These are phyloP conservation scores for Pollenia amentaria DNA, from an alignment of 2,888 invertebrate species.

Conservation along the genomic window DNA sequence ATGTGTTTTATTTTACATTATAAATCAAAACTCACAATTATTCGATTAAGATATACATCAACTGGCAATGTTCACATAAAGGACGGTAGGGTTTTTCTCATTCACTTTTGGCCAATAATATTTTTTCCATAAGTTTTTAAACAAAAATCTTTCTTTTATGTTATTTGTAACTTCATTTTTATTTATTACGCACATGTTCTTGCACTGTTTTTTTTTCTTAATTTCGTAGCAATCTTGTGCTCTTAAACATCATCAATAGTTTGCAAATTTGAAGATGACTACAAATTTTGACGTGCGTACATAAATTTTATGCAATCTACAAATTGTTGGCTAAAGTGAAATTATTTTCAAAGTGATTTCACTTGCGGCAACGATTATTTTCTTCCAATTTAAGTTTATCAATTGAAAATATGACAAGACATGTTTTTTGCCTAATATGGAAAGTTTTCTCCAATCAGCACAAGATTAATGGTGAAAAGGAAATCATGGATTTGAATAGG, in stretches of 20 bases:
- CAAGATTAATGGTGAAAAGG: neutral
- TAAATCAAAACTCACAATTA: no score
- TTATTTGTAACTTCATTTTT: slow-evolving; percentile 46
- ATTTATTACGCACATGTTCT: slow-evolving; percentile 50
- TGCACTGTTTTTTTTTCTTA: slow-evolving; percentile 2
- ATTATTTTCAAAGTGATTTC: slow-evolving; percentile 32
- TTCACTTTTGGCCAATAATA: neutral
- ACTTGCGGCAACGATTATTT: slow-evolving; percentile 15
- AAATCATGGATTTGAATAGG: neutral
- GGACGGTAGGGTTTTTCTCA: neutral
- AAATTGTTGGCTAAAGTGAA: slow-evolving; percentile 53
- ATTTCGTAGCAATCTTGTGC: neutral
- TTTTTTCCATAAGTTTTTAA: neutral
- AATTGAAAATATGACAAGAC: slow-evolving; percentile 22
- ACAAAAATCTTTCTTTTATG: no score
- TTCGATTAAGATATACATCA: no score
- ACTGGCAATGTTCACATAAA: no score
- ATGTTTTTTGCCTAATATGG: neutral
- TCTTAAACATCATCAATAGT: slow-evolving; percentile 23
- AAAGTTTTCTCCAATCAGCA: neutral
- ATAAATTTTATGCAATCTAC: slow-evolving; percentile 34
- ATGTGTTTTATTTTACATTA: no score
- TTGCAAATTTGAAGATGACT: slow-evolving; percentile 18
- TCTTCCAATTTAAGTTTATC: neutral
- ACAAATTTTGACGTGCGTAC: slow-evolving; percentile 36